Base-by-base conservation (phyloP, 1,140 invertebrate genomes). In the Macrotrachela quadricornifera region DNA sequence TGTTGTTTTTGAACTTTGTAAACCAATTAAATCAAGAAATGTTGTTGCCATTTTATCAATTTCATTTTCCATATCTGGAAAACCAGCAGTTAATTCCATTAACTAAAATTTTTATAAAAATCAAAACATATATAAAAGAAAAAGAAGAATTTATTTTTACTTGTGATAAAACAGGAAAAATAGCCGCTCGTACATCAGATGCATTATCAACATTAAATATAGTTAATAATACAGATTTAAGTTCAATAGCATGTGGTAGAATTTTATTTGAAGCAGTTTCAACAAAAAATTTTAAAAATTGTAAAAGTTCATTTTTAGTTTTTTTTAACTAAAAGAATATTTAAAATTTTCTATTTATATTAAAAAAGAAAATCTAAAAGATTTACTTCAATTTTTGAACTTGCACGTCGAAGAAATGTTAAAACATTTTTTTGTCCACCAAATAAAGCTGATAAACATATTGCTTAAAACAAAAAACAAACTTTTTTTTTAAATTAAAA, bases 401-500 rank as follows among this genome's bases (percentile, higher is more conserved):
- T 56, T 41, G 59, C 53, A 54, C 63, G 61, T 39, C 56, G 59
- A 21, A 66, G 57, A 58, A 63, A 67, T 30, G 60, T 54, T 0
- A 62, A 30, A 10, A 65, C 41, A 44, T 64, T 64, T 55, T 51
- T 59, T 21, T 65, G 60, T 56, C 62, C 62, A 55, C 63, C 60
- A 62, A 67, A 67, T 36, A 67, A 54, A 10, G 59, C 42, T 46
- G 65, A 66, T 52, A 63, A 66, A 48, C 54, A 57, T 21, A 60
- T 61, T 49, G 63, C 64, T 64, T 58, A 50, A 60, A 60, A 8
- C 2, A 8, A 30, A 44, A 56, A 45, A 39, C 17, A 30, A 30
- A 30, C 8, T 4, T 30, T 30, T 8, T 4, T 30, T 30, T 2
- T 30, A 30, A 30, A 30, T 30, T 4, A 30, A 30, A 30, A 8